Conservation (phyloP, 2,113 vertebrate species). For the Loxodonta africana region DNA sequence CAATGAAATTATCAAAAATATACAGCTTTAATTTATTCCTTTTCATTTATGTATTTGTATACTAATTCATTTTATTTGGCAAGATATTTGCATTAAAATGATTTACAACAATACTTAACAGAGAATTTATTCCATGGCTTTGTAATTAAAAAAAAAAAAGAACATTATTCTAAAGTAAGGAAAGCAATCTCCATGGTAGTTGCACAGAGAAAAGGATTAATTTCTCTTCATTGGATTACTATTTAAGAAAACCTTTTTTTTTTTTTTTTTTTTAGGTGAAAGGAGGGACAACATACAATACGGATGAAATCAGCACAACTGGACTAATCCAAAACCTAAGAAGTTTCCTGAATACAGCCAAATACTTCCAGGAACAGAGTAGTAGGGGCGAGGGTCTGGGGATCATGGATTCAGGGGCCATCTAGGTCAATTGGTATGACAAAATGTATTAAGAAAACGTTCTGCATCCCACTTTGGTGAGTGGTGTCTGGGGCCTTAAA, state of each 20-base stretch:
- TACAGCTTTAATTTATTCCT: neutral
- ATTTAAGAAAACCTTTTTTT: neutral
- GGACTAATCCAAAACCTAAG: too few species aligned
- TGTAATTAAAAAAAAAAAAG: constrained; percentile 3
- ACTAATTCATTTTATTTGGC: neutral
- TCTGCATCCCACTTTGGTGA: too few species aligned
- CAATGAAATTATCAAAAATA: neutral
- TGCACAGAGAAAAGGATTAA: neutral
- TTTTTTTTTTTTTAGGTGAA: too few species aligned
- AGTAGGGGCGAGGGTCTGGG: too few species aligned
- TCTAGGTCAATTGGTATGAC: too few species aligned
- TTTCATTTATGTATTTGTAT: neutral
- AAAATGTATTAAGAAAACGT: too few species aligned
- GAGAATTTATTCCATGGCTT: neutral
- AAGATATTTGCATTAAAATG: neutral
- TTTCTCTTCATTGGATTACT: neutral
- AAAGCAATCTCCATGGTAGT: neutral
- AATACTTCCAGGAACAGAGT: too few species aligned
- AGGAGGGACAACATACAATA: too few species aligned
- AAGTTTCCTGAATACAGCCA: too few species aligned
- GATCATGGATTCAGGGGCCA: too few species aligned
- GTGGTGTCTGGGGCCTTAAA: too few species aligned
- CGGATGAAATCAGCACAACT: too few species aligned
- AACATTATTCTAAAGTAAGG: neutral
- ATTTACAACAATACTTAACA: neutral